Conservation (phyloP, 1,140 invertebrate genomes). For the Pteromalus puparum region DNA sequence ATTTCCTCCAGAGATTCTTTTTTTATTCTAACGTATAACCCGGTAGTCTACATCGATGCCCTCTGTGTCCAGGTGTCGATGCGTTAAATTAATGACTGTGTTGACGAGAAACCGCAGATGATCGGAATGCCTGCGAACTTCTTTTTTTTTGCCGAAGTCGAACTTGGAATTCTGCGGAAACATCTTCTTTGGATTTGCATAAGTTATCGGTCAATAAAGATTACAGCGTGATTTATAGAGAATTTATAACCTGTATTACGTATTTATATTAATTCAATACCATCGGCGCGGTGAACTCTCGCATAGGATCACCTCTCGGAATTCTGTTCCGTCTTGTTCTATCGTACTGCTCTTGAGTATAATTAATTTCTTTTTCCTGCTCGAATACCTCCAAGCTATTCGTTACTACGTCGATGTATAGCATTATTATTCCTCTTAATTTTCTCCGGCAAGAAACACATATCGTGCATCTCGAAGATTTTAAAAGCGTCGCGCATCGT, state of each 20-base stretch:
- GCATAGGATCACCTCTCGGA: background rate
- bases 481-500: background rate
- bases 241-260: background rate
- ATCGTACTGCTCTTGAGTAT: background rate
- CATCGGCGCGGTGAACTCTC: background rate
- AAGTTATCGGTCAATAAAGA: background rate
- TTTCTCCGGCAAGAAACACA: too few species aligned
- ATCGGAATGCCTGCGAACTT: background rate
- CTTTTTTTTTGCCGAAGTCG: background rate
- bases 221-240: background rate
- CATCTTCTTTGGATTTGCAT: background rate
- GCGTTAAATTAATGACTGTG: background rate
- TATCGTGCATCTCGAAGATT: background rate
- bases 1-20: conserved; percentile 28
- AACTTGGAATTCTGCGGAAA: background rate
- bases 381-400: background rate
- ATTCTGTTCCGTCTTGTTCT: background rate
- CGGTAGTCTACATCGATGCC: background rate
- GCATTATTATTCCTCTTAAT: too few species aligned
- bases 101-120: background rate
- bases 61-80: background rate
- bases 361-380: background rate
- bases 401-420: too few species aligned
- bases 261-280: background rate
- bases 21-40: background rate